Conservation (phyloP, 1,140 invertebrate genomes). For the Diprion similis region DNA sequence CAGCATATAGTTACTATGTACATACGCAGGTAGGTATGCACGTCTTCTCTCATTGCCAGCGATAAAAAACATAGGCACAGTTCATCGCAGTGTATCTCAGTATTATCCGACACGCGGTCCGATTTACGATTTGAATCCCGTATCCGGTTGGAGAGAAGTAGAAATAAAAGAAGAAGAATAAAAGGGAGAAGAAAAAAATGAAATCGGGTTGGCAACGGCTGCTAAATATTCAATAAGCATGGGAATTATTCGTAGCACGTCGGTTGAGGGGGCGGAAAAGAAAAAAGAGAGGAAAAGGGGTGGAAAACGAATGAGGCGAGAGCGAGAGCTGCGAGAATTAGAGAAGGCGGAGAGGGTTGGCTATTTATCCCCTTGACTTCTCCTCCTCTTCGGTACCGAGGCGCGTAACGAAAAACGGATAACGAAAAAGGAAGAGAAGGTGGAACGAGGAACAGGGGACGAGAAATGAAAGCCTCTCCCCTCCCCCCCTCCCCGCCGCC, state of each 20-base stretch:
- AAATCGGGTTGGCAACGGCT: conserved; percentile 29
- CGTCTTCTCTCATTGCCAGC: too few species aligned
- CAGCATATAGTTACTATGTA: too few species aligned
- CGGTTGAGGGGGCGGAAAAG: conserved; percentile 31
- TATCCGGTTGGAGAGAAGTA: conserved; percentile 37
- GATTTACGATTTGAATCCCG: conserved; percentile 47
- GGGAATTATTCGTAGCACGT: conserved; percentile 53
- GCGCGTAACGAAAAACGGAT: too few species aligned
- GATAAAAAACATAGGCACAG: background rate
- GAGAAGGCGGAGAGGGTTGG: conserved; percentile 15
- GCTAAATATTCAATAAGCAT: conserved; percentile 58
- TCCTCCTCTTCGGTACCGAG: background rate
- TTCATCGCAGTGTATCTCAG: conserved; percentile 14
- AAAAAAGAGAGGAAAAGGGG: conserved; percentile 19
- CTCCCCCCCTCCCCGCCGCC: background rate
- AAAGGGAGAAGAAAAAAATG: background rate
- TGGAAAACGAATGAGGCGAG: conserved; percentile 16
- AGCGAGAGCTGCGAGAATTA: conserved; percentile 20
- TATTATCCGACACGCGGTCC: conserved; percentile 32
- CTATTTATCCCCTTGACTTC: conserved; percentile 49
- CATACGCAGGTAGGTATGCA: too few species aligned
- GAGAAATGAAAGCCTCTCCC: background rate
- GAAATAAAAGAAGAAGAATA: conserved; percentile 19
- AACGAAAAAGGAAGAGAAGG: background rate
- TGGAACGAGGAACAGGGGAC: background rate